Evolutionary conservation across 2,888 invertebrate species (phyloP), one percentile per base, ranked within the genome.

Genomic region (Xestia c-nigrum): DNA sequence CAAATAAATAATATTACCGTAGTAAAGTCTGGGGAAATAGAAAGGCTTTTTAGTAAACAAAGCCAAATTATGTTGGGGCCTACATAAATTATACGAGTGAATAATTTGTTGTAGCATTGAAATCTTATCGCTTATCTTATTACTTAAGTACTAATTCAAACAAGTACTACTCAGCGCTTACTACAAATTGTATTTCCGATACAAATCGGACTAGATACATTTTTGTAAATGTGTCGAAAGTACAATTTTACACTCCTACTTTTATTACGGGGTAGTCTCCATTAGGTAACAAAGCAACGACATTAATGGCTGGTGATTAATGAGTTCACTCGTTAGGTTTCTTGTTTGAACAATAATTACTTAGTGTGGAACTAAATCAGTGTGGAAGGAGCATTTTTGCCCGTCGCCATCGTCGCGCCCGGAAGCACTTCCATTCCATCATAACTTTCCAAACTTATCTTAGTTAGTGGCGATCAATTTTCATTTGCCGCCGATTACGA

Each of bases 381-480:
- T 87, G 86, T 83, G 76, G 85, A 85, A 92, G 89, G 88, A 91
- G 91, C 87, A 94, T 93, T 94, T 95, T 94, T 94, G 92, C 92
- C 78, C 85, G 85, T 68, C 86, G 84, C 83, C 88, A 76, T 74
- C 88, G 90, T 87, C 90, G 90, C 84, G 89, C 89, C 80, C 87
- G 90, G 90, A 91, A 93, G 91, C 93, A 93, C 94, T 94, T 93
- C 86, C 92, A 91, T 93, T 92, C 93, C 92, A 92, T 94, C 94
- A 94, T 94, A 95, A 96, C 94, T 95, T 96, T 92, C 89, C 90
- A 93, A 95, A 96, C 94, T 96, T 96, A 95, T 95, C 95, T 94
- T 95, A 94, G 95, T 95, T 94, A 94, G 93, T 87, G 91, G 91
- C 93, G 93, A 96, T 96, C 96, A 96, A 96, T 96, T 96, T 95